These are phyloP conservation scores for Neolamprologus falcicula DNA, from an alignment of 2,113 vertebrate genomes.

Conservation along the genomic window DNA sequence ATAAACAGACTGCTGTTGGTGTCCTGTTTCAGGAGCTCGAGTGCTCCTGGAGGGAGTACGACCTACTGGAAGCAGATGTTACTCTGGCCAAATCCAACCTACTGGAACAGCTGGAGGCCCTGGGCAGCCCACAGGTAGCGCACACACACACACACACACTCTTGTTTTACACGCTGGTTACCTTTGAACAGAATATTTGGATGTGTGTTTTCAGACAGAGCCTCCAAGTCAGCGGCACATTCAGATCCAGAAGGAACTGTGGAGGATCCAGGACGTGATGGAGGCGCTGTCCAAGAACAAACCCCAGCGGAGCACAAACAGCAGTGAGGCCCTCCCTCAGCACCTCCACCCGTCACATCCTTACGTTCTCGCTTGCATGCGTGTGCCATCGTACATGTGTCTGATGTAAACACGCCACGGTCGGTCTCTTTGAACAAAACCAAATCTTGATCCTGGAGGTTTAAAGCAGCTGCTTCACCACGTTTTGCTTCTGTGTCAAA, in stretches of 20 bases:
- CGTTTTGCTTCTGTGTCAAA: background rate
- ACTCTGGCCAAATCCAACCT: constrained; percentile 81
- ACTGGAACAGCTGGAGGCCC: constrained; percentile 84
- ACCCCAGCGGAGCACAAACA: constrained; percentile 70
- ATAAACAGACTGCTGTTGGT: background rate
- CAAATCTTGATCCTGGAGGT: background rate
- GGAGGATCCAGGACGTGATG: constrained; percentile 97
- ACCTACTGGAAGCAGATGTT: constrained; percentile 84
- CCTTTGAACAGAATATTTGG: background rate
- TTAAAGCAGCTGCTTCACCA: background rate
- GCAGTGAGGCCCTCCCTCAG: constrained; percentile 2
- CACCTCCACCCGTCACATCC: background rate
- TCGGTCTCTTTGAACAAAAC: background rate
- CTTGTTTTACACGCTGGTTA: background rate
- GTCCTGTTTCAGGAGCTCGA: constrained; percentile 80
- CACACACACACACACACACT: background rate
- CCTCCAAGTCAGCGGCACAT: constrained; percentile 88
- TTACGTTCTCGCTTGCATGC: rapidly evolving
- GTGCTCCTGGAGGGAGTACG: constrained; percentile 85
- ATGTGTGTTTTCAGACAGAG: constrained; percentile 75
- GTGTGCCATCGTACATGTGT: background rate
- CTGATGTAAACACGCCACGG: background rate
- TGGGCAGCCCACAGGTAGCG: constrained; percentile 79
- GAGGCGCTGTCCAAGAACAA: constrained; percentile 90
- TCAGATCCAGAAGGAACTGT: constrained; percentile 95